Base-by-base conservation (phyloP, 2,797 vertebrate genomes). In the Pangasius larnaudii region DNA sequence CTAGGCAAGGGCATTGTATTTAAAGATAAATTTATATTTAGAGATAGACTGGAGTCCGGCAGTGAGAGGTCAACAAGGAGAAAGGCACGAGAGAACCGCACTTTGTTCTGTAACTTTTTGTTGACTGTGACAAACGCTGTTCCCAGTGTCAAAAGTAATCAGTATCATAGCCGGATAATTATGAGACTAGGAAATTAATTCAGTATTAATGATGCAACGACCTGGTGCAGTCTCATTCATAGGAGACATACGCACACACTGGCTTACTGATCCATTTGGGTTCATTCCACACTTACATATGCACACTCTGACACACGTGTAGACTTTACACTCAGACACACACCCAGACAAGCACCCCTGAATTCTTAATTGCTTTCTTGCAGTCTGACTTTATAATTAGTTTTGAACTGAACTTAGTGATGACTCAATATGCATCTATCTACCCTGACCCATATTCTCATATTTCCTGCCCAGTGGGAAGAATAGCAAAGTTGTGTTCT, bases 301-400 rank as follows among this genome's bases (percentile, higher is more conserved):
- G 49, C 69, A 87, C 36, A 78, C 86, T 85, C 30, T 89, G 87
- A 89, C 30, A 85, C 42, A 24, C 27, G 51, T 56, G n/a, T 72
- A 61, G 85, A 49, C 67, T 87, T 78, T 77, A 72, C 65, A 87
- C 63, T n/a, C 77, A 85, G 86, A 86, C 77, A 59, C 8, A 85
- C 33, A 84, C 2, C 24, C 89, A 7, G 22, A 84, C 51, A 77
- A 42, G 74, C 78, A 65, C 33, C 30, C 85, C 72, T 88, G 51
- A 91, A 89, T 89, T 80, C 78, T 87, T 88, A 86, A 90, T 88
- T 88, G 85, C 88, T 86, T 88, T 90, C 81, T 82, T 89, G 72
- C 85, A 85, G 78, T 87, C 49, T 75, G 87, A 88, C 85, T 86
- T 81, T 86, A 67, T 81, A 81, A 81, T 81, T 81, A 89, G 78